Evolutionary conservation across 2,113 vertebrate genomes (phyloP), one percentile per base, ranked within the genome.

Genomic region (Passer montanus): DNA sequence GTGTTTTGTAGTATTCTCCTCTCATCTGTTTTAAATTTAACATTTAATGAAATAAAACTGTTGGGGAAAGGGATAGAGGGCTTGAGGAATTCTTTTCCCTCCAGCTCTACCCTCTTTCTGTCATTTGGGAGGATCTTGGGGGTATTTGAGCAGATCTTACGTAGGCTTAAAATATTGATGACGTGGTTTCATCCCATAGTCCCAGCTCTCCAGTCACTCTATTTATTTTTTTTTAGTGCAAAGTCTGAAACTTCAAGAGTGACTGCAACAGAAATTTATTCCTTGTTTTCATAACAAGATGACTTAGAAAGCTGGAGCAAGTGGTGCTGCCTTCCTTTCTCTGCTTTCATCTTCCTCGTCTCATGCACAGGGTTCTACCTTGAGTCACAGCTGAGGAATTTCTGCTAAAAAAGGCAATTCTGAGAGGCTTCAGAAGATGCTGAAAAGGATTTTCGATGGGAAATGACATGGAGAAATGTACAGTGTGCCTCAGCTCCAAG

Each of bases 11-110:
- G 52, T 49, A 7, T 67, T 91, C 52, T 80, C 63, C 43, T 78
- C 77, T 79, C 87, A 83, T 80, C 62, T 91, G 95, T 31, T 93
- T 77, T 31, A 60, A 72, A 85, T 95, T 83, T 90, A 66, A 53
- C 53, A 62, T 93, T 53, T 73, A 83, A 87, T 91, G 81, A 80
- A 91, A 75, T 41, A 79, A 94, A 84, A 89, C 66, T 82, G 62
- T 47, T 27, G 16, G 56, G 52, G 55, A 59, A 31, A 60, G 63
- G 63, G 66, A 63, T 60, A 27, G 6, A 67, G 20, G 26, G 14
- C 24, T 8, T 49, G 59, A 90, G 53, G 67, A 79, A 18, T 3
- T 1, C 50, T 78, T 73, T 89, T 27, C 31, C 66, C 64, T 75
- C 63, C 53, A 73, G 70, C 74, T 52, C 37, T 73, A 2, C 58